phyloP scores from a whole-genome alignment of 1,140 invertebrate genomes.

The Tetranychus urticae region DNA sequence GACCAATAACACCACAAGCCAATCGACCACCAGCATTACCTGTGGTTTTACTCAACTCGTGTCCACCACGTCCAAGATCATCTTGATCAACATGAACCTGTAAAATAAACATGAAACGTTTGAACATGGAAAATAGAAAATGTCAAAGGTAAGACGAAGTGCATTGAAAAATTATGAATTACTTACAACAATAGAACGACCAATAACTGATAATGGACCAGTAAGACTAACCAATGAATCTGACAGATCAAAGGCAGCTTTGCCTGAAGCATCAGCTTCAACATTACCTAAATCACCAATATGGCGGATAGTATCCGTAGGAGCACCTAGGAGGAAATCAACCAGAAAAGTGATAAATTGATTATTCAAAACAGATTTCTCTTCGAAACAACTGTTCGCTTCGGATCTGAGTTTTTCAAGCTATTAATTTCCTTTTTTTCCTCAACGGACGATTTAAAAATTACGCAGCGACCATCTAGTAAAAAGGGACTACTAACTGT shows the following conservation, averaged over 20 bases:
- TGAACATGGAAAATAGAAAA: not conserved
- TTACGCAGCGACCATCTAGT: too few relatives aligned
- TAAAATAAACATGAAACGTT: too few relatives aligned
- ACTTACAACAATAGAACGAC: slow-evolving; percentile 18
- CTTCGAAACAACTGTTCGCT: too few relatives aligned
- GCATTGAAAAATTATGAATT: slow-evolving; percentile 3
- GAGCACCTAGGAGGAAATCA: not conserved
- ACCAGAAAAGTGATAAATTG: too few relatives aligned
- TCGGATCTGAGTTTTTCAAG: too few relatives aligned
- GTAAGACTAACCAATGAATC: slow-evolving; percentile 20
- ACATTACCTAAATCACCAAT: slow-evolving; percentile 22
- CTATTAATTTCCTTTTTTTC: too few relatives aligned
- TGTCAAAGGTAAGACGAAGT: not conserved
- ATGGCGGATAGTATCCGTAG: slow-evolving; percentile 4
- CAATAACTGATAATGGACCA: slow-evolving; percentile 28
- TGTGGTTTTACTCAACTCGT: slow-evolving; percentile 78
- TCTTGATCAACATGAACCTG: slow-evolving; percentile 71
- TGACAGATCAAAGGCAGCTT: slow-evolving; percentile 19
- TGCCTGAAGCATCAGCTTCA: slow-evolving; percentile 17
- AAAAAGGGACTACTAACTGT: too few relatives aligned
- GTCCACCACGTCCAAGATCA: slow-evolving; percentile 76
- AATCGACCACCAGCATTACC: slow-evolving; percentile 87
- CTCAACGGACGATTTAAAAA: too few relatives aligned
- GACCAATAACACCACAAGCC: slow-evolving; percentile 91
- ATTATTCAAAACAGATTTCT: too few relatives aligned